Base-by-base conservation (phyloP, 2,797 vertebrate species). In the Choloepus didactylus region DNA sequence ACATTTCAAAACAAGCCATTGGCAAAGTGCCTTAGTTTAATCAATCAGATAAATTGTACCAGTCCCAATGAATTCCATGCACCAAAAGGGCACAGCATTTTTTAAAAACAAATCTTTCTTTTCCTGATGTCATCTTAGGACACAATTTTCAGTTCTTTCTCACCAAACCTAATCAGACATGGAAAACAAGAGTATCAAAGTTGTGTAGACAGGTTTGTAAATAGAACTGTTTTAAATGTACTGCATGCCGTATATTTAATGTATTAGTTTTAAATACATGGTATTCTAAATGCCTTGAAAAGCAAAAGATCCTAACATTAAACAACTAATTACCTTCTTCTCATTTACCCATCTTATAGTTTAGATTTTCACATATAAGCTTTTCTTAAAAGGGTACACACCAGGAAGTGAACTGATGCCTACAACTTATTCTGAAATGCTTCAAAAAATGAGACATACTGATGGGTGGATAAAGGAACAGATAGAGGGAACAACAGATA, bases 91-190 rank as follows among this genome's bases (percentile, higher is more conserved):
- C 85, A 88, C 9, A 67, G 35, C 56, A 89, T 31, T 80, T 79
- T 85, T 46, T 16, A 54, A 38, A 87, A 93, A 82, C 83, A 38
- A 72, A 92, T 64, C 51, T 94, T 46, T 70, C 54, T 89, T 96
- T 72, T 94, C 72, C 69, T 69, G n/a, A 64, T 64, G 35, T 92
- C 56, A 82, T 79, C 23, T 59, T 27, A 90, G 69, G 44, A 87
- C 51, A 81, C 3, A 86, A 51, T 69, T 95, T 95, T 96, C 35
- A 83, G 31, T 46, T 92, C 38, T 87, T 91, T 95, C 87, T 41
- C 67, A 95, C 59, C 83, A 95, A 95, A 64, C 31, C 38, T 31
- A 85, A 83, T 73, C 27, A 92, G 81, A 85, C 72, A 94, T 19
- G 21, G 49, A 69, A 87, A 93, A 86, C 19, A 85, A 60, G n/a